Evolutionary conservation across 2,797 vertebrate species (phyloP), one percentile per base, ranked within the genome.

Genomic region (Syncerus caffer): DNA sequence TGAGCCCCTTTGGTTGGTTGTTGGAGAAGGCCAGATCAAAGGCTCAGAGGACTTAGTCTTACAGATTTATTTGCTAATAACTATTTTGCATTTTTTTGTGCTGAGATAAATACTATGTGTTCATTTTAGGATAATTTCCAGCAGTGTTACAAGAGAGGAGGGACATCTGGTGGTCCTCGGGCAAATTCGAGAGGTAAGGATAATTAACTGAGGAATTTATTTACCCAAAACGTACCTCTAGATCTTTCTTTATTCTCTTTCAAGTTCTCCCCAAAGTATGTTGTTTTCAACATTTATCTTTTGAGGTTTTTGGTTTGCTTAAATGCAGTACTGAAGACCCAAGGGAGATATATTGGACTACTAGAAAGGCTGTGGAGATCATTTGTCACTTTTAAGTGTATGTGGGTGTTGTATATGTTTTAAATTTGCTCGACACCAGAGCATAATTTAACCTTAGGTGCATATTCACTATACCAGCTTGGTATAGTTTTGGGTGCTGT

Each of bases 51-150:
- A 87, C 55, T 93, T 25, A 88, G 11, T 97, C 29, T 83, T 90
- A 78, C 6, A 60, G 31, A 88, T 80, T 85, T 42, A 83, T 19
- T 50, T 84, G 64, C 51, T 42, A 42, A 27, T 71, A 86, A 89
- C 57, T 60, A 92, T 93, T 25, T 55, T 87, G 29, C 7, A 34
- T 55, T 93, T 96, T 95, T 95, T 78, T 55, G 29, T 83, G 27
- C 13, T 34, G 67, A 53, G 14, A 45, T 96, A 88, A 96, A 93
- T 94, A 85, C 88, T 88, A 62, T 85, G 15, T 98, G 6, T 97
- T 95, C 34, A 86, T 96, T 95, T 79, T 96, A 99, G 99, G 99
- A 99, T 90, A 99, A 99, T 96, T 99, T 99, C 97, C 99, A 99
- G 96, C 99, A 99, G 38, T 98, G 98, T 97, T 99, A 99, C 96